Conservation (phyloP, 2,888 invertebrate species). For the Rhaphigaster nebulosa region DNA sequence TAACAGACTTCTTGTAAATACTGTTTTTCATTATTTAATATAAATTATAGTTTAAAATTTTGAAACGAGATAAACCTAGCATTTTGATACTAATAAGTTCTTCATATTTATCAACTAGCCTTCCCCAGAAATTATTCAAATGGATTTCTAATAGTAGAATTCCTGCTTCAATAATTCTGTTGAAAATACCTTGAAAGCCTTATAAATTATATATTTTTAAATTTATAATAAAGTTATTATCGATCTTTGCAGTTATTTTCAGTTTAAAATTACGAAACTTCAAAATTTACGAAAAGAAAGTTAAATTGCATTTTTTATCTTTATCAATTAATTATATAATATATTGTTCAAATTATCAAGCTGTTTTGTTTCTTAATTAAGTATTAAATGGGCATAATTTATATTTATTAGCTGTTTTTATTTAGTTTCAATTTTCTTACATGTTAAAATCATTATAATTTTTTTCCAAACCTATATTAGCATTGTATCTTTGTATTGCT, state of each 20-base stretch:
- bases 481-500: not conserved
- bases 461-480: not conserved
- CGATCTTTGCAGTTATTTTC: not conserved
- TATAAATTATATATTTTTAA: not conserved
- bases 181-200: not conserved
- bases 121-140: not conserved
- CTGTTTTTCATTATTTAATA: not conserved
- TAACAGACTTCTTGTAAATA: slow-evolving; percentile 16
- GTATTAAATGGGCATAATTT: not conserved
- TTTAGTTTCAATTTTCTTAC: not conserved
- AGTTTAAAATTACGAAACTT: not conserved
- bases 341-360: not conserved
- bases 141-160: not conserved
- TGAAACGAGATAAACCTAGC: not conserved
- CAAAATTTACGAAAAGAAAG: not conserved
- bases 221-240: not conserved
- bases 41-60: not conserved
- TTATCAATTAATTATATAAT: not conserved
- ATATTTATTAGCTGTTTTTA: not conserved
- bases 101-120: not conserved
- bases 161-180: not conserved
- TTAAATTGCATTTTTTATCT: not conserved
- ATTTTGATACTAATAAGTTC: not conserved
- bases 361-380: not conserved
- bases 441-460: not conserved